These are phyloP conservation scores for Rynchops niger DNA, from an alignment of 2,113 vertebrate species.

Conservation along the genomic window DNA sequence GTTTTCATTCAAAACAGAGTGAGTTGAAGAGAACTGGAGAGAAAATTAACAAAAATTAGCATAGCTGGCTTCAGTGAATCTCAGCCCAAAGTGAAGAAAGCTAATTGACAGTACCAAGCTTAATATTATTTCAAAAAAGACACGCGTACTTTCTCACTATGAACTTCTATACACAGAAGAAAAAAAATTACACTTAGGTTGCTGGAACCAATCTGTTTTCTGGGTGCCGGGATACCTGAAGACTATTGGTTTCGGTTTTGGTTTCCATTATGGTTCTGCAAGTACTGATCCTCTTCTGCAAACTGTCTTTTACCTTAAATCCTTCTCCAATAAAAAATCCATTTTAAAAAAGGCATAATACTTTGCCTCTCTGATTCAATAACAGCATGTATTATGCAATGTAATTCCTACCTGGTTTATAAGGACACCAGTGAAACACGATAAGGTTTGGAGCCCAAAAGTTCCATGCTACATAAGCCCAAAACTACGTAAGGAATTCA, in stretches of 20 bases:
- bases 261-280: neutral
- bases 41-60: neutral
- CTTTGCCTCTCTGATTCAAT: neutral
- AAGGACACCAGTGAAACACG: neutral
- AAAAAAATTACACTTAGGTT: neutral
- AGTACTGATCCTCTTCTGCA: neutral
- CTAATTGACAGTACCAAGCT: neutral
- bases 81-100: neutral
- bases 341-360: neutral
- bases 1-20: neutral
- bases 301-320: neutral
- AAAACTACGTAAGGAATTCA: neutral
- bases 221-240: neutral
- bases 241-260: neutral
- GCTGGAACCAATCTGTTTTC: neutral
- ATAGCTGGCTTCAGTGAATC: neutral
- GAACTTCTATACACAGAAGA: neutral
- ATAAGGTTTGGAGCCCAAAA: neutral
- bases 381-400: neutral
- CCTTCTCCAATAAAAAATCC: neutral
- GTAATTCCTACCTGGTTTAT: neutral
- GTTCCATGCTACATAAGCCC: neutral
- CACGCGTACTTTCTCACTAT: neutral
- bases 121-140: neutral
- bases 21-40: neutral